These are phyloP conservation scores for Muraenolepis orangiensis DNA, from an alignment of 2,797 vertebrate genomes.

Conservation along the genomic window DNA sequence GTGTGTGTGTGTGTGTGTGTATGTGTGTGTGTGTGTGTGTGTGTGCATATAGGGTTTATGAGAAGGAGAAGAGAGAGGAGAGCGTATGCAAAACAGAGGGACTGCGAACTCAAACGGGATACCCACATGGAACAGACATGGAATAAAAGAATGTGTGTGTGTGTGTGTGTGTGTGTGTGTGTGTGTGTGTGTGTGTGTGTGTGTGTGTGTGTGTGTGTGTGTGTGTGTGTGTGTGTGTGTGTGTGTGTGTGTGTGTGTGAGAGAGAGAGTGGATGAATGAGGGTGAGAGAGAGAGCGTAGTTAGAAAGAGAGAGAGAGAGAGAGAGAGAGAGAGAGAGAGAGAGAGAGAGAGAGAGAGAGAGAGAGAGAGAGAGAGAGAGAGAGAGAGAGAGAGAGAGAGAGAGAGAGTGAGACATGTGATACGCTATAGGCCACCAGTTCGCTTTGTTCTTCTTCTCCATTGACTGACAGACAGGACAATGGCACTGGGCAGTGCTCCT, in stretches of 20 bases:
- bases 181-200: conserved; percentile 1
- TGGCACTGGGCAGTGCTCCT: conserved; percentile 60
- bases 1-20: neutral
- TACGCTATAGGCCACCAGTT: conserved; percentile 61
- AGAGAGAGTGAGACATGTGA: conserved; percentile 64
- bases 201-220: conserved; percentile 1
- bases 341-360: conserved; percentile 30
- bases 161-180: neutral
- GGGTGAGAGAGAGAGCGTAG: neutral
- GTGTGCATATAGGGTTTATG: neutral
- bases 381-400: conserved; percentile 28
- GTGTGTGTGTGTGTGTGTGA: neutral
- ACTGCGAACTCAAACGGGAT: no score
- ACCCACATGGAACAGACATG: neutral
- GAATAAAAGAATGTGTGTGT: neutral
- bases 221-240: neutral
- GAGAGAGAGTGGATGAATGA: neutral
- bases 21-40: neutral
- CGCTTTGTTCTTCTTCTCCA: conserved; percentile 64
- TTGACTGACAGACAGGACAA: conserved; percentile 71
- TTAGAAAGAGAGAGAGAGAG: neutral
- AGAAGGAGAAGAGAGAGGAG: conserved; percentile 4
- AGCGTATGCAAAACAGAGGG: neutral
- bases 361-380: conserved; percentile 9
- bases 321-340: neutral